Evolutionary conservation across 2,888 invertebrate species (phyloP).

Genomic region (Drosophila fulvimacula): DNA sequence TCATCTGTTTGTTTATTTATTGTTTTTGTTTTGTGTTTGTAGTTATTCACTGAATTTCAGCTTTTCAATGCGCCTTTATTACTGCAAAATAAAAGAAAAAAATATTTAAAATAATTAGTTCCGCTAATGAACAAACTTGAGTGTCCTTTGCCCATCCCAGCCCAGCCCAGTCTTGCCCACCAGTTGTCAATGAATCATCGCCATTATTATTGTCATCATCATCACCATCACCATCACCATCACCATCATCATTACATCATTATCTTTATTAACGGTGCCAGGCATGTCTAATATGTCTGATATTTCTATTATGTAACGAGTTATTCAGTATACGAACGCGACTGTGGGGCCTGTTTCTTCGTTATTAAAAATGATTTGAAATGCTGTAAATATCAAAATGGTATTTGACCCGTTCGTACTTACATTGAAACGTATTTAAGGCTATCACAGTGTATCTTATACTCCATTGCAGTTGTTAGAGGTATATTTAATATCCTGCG

Average conservation of each 20-base stretch:
- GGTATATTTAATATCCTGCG: conserved; percentile 98
- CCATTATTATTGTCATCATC: too few species aligned
- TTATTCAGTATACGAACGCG: background rate
- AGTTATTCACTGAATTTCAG: conserved; percentile 83
- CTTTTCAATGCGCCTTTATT: conserved; percentile 84
- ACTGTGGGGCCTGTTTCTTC: conserved; percentile 17
- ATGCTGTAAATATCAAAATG: background rate
- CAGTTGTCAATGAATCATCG: too few species aligned
- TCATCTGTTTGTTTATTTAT: conserved; percentile 75
- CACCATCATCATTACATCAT: background rate
- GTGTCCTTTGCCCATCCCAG: background rate
- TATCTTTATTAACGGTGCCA: background rate
- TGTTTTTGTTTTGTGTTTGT: conserved; percentile 79
- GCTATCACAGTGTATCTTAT: conserved; percentile 93
- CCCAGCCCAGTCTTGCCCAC: background rate
- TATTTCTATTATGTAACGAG: background rate
- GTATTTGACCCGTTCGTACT: conserved; percentile 48
- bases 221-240: too few species aligned
- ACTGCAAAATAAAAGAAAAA: conserved; percentile 72
- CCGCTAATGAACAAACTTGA: background rate
- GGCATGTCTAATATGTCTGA: background rate
- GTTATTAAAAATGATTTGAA: background rate
- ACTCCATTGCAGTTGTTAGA: conserved; percentile 96
- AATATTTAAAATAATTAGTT: conserved; percentile 13
- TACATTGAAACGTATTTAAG: conserved; percentile 88